A percentile compares a stretch with the other conserved stretches of the same genome.
These are phyloP conservation scores for Oreochromis aureus DNA, from an alignment of 2,113 vertebrate species.

Conservation along the genomic window DNA sequence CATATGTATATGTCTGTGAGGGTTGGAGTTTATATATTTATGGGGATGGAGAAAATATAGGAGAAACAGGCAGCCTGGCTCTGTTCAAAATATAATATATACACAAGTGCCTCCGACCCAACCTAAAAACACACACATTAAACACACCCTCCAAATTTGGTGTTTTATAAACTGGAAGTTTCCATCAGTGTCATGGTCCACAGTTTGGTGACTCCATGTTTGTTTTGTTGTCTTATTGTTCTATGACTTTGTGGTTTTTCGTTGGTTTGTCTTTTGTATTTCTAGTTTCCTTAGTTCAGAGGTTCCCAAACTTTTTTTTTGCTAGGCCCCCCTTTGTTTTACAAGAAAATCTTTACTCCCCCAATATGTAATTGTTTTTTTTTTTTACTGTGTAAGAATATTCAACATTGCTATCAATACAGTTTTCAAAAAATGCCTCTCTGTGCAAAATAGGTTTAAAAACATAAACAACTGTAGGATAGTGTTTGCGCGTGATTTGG, in stretches of 20 bases:
- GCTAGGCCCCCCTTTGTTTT: not conserved
- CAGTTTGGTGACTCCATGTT: not conserved
- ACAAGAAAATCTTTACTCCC: not conserved
- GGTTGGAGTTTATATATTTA: not conserved
- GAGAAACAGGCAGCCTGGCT: not conserved
- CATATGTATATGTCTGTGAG: not conserved
- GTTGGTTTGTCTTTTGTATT: too few species aligned
- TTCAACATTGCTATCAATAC: not conserved
- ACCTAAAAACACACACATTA: not conserved
- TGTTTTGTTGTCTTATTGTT: not conserved
- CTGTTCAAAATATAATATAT: not conserved
- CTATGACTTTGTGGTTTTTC: not conserved
- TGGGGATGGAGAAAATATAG: not conserved
- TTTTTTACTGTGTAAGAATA: not conserved
- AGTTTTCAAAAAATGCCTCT: not conserved
- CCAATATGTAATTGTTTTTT: not conserved
- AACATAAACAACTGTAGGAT: not conserved
- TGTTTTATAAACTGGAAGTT: not conserved
- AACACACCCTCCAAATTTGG: not conserved
- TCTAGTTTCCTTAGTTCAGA: not conserved
- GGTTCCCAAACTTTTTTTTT: not conserved
- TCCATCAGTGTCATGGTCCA: not conserved
- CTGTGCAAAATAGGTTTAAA: not conserved
- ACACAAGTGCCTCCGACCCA: not conserved
- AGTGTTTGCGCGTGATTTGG: not conserved